Conservation (phyloP, 2,113 vertebrate species). For the Istiophorus platypterus region DNA sequence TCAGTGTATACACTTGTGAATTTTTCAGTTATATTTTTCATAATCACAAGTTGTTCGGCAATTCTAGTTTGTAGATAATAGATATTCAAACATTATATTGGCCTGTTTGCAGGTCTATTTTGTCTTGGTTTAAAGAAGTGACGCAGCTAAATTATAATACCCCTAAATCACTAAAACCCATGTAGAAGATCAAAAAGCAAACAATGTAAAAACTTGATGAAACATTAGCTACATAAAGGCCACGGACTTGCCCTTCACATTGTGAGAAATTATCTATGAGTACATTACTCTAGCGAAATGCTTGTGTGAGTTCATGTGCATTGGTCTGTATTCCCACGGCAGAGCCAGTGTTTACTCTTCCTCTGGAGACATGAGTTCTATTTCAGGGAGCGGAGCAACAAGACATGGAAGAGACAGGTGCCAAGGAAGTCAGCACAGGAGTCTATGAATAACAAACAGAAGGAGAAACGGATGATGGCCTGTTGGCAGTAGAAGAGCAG, state of each 20-base stretch:
- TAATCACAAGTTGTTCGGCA: background rate
- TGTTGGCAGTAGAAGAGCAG: slow-evolving; percentile 32
- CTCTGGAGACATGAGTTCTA: slow-evolving; percentile 78
- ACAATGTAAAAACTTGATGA: background rate
- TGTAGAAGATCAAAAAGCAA: background rate
- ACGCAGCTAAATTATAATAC: background rate
- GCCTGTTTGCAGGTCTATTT: background rate
- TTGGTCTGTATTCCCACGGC: slow-evolving; percentile 74
- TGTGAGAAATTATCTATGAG: slow-evolving; percentile 22
- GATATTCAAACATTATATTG: background rate
- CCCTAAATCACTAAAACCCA: background rate
- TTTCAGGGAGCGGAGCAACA: slow-evolving; percentile 77
- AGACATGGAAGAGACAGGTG: slow-evolving; percentile 80
- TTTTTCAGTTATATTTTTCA: background rate
- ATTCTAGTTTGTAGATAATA: background rate
- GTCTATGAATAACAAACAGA: slow-evolving; percentile 76
- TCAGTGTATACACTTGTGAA: background rate
- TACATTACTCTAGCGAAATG: slow-evolving; percentile 26
- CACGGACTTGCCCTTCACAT: slow-evolving; percentile 1
- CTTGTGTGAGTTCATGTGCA: slow-evolving; percentile 33
- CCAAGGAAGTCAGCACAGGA: slow-evolving; percentile 76
- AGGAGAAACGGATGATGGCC: slow-evolving; percentile 59
- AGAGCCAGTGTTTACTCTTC: slow-evolving; percentile 75
- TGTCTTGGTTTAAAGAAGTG: background rate
- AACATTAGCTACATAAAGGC: background rate